Evolutionary conservation across 1,140 invertebrate species (phyloP).

Genomic region (Ectropis grisescens): DNA sequence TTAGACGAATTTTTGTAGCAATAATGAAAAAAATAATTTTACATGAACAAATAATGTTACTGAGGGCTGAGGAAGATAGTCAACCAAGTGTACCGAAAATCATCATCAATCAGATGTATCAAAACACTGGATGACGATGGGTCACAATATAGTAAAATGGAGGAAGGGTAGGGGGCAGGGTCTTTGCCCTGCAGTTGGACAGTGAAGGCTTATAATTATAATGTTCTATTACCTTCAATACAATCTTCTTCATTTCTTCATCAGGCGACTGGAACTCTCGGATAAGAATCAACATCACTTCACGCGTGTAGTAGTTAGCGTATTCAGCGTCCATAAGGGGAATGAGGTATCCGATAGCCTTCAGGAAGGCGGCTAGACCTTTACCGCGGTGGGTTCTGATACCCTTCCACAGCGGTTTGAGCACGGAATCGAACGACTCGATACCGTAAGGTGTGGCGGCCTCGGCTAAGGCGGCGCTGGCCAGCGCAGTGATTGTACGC

Average conservation of each 20-base stretch:
- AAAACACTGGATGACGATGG: no score
- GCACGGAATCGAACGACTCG: slow-evolving; percentile 98
- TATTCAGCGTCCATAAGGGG: slow-evolving; percentile 99
- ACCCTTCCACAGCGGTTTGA: slow-evolving; percentile 99
- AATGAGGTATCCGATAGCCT: slow-evolving; percentile 99
- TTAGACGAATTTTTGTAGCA: no score
- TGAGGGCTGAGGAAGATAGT: no score
- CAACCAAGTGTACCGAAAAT: no score
- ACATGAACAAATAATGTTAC: no score
- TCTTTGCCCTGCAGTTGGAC: no score
- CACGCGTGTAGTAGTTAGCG: slow-evolving; percentile 98
- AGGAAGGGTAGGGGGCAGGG: no score
- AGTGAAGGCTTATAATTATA: no score
- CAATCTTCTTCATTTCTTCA: slow-evolving; percentile 99
- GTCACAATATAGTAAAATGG: no score
- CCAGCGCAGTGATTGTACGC: slow-evolving; percentile 97
- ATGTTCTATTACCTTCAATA: slow-evolving; percentile 97
- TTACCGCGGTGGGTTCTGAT: slow-evolving; percentile 98
- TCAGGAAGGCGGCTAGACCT: slow-evolving; percentile 98
- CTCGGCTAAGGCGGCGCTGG: slow-evolving; percentile 97
- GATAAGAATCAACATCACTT: slow-evolving; percentile 99
- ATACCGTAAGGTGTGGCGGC: slow-evolving; percentile 99
- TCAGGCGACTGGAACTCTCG: slow-evolving; percentile 99
- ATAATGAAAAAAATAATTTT: no score
- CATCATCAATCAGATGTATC: no score